Base-by-base conservation (phyloP, 2,888 invertebrate genomes). In the Meiosimyza decipiens region DNA sequence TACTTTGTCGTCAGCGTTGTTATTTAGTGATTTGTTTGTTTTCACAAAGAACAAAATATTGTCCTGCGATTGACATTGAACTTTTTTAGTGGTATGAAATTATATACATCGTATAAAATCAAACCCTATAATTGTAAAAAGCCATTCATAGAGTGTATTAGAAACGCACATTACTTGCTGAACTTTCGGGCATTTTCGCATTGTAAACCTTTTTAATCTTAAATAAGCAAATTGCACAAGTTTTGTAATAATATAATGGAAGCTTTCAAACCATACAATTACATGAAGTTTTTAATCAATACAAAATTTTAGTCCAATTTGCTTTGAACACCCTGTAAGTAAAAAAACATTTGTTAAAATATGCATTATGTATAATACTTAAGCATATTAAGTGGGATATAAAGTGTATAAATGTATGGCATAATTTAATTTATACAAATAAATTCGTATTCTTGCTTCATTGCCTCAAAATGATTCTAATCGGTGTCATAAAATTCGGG, bases 351-450 rank as follows among this genome's bases (percentile, higher is more conserved):
- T 57, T 57, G 51, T 57, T 59, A 57, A 68, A 59, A 22, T 57
- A 68, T 49, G 50, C 59, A 59, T 28, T 59, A 68, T 57, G 50
- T 68, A 59, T 68, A 22, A 68, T 66, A 66, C 52, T 52, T 66
- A 51, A 50, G 65, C 66, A 71, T n/a, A 40, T 9, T 40, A 40
- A 40, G 40, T 57, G 13, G 15, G 16, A 18, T 22, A n/a, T 15
- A 64, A 51, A 64, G 47, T 59, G 47, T 55, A 71, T 57, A 67
- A 73, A 65, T 50, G 71, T 69, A 69, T 55, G 64, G 33, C 63
- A 49, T 71, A 73, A 77, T 79, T 79, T 81, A 80, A 81, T 82
- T 80, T 80, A 80, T 81, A 80, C 82, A 81, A 82, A 82, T 82
- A 80, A 22, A 77, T 79, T 74, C 77, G 72, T 77, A 73, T n/a